Percentiles rank a stretch among this genome's conserved stretches.
phyloP scores from a whole-genome alignment of 2,113 vertebrate genomes.

The Spea multiplicata region DNA sequence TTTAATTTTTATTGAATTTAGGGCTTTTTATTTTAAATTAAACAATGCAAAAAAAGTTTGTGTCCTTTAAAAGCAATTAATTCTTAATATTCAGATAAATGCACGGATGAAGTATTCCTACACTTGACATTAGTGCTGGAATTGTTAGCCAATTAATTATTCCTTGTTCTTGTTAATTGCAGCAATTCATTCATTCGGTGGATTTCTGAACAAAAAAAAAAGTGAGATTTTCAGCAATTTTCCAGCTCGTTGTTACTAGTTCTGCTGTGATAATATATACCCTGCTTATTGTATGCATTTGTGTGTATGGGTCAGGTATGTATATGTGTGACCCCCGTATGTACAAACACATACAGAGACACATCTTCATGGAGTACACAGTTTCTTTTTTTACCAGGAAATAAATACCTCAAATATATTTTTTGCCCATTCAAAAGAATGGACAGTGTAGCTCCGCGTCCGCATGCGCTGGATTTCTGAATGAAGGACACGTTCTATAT shows the following conservation, averaged over 20 bases:
- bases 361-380: too few species aligned
- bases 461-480: too few species aligned
- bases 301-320: background rate
- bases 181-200: conserved; percentile 1
- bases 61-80: conserved; percentile 6
- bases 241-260: background rate
- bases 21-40: background rate
- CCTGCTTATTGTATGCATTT: background rate
- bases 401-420: too few species aligned
- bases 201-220: background rate
- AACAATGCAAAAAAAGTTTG: background rate
- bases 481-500: too few species aligned
- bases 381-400: too few species aligned
- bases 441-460: too few species aligned
- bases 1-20: background rate
- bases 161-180: conserved; percentile 2
- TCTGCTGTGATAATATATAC: background rate
- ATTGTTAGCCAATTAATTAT: conserved; percentile 8
- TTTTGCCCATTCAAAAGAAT: too few species aligned
- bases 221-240: background rate
- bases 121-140: background rate
- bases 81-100: background rate
- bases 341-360: too few species aligned
- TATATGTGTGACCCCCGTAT: background rate
- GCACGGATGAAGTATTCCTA: background rate